These are phyloP conservation scores for Pseudobourletiella spinata DNA, from an alignment of 1,140 invertebrate species.

Conservation along the genomic window DNA sequence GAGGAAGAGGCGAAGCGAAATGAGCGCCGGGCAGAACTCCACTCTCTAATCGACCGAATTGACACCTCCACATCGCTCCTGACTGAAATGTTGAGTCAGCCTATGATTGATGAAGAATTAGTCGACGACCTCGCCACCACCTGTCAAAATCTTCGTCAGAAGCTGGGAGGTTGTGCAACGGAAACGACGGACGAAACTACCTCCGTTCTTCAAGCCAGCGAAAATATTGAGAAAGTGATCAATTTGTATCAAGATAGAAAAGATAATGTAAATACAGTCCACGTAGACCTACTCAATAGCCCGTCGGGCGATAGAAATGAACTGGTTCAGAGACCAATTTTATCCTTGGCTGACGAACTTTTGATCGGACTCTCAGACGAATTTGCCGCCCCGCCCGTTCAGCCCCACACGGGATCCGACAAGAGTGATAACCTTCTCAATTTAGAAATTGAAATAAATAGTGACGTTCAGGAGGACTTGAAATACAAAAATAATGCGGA, in stretches of 20 bases:
- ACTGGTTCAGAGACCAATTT: background rate
- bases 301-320: background rate
- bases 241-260: slow-evolving; percentile 27
- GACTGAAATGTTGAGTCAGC: slow-evolving; percentile 29
- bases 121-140: slow-evolving; percentile 27
- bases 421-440: slow-evolving; percentile 25
- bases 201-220: slow-evolving; percentile 30
- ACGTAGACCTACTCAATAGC: background rate
- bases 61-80: slow-evolving; percentile 31
- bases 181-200: slow-evolving; percentile 34
- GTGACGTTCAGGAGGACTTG: background rate
- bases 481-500: background rate
- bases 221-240: slow-evolving; percentile 33
- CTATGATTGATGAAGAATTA: slow-evolving; percentile 27
- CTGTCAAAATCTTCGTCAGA: slow-evolving; percentile 24
- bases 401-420: background rate
- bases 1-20: slow-evolving; percentile 56
- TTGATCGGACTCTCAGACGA: slow-evolving; percentile 12
- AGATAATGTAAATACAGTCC: background rate
- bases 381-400: background rate
- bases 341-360: slow-evolving; percentile 30
- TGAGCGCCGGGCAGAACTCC: slow-evolving; percentile 27
- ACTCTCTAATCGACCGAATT: slow-evolving; percentile 32
- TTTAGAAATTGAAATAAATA: slow-evolving; percentile 13
- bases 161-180: slow-evolving; percentile 22